These are phyloP conservation scores for Orthonevra nobilis DNA, from an alignment of 2,888 invertebrate genomes.

Conservation along the genomic window DNA sequence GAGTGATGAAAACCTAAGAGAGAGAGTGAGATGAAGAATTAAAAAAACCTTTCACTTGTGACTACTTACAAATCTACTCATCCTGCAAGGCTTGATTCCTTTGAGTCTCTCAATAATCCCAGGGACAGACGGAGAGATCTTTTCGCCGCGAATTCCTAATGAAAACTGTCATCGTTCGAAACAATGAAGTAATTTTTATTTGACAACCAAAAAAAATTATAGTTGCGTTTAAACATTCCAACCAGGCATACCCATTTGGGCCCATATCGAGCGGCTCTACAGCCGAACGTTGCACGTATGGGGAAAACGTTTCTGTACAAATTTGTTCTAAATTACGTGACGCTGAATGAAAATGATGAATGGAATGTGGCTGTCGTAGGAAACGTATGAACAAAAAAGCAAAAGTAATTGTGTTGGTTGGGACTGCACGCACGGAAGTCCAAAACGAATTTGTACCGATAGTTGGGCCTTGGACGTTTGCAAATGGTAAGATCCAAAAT, in stretches of 20 bases:
- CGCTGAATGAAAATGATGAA: conserved; percentile 7
- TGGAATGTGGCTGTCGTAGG: conserved; percentile 13
- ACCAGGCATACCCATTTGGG: conserved; percentile 30
- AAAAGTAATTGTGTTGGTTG: conserved; percentile 3
- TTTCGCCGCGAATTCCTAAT: conserved; percentile 43
- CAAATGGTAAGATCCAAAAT: too few species aligned
- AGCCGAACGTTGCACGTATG: neutral
- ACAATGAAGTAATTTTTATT: conserved; percentile 58
- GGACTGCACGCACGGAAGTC: too few species aligned
- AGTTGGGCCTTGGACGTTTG: too few species aligned
- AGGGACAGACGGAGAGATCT: conserved; percentile 37
- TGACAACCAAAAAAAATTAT: conserved; percentile 36
- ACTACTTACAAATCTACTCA: conserved; percentile 57
- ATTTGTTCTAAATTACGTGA: conserved; percentile 68
- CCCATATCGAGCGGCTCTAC: conserved; percentile 27
- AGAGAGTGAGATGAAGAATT: neutral
- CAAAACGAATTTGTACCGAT: too few species aligned
- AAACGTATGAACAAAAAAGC: conserved; percentile 8
- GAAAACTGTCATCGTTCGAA: conserved; percentile 45
- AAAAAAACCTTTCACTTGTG: neutral
- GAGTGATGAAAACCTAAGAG: conserved; percentile 39
- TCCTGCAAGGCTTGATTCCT: conserved; percentile 39
- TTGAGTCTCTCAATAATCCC: conserved; percentile 41
- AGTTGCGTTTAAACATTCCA: conserved; percentile 49
- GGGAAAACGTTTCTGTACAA: conserved; percentile 48